Percentiles rank a stretch among this genome's conserved stretches.
phyloP scores from a whole-genome alignment of 2,797 vertebrate genomes.

The Halcyon leucocephala region DNA sequence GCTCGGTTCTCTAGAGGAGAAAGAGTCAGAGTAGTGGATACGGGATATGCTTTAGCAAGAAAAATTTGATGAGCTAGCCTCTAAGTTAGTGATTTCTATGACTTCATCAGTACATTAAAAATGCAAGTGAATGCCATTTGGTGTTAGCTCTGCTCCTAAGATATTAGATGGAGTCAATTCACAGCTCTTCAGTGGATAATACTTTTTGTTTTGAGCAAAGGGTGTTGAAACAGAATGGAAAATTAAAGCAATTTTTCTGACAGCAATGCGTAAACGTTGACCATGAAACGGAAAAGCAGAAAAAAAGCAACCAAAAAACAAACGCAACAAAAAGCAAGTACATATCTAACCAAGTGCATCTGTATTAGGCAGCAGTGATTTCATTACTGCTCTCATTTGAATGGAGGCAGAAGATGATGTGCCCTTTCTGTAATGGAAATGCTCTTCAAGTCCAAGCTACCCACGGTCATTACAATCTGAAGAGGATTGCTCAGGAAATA shows the following conservation, averaged over 20 bases:
- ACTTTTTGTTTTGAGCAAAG: slow-evolving; percentile 54
- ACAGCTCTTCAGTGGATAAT: slow-evolving; percentile 60
- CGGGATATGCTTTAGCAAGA: slow-evolving; percentile 31
- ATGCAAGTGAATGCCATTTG: slow-evolving; percentile 67
- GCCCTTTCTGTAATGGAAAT: slow-evolving; percentile 60
- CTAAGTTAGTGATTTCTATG: slow-evolving; percentile 57
- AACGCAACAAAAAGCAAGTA: background rate
- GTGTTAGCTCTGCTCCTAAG: slow-evolving; percentile 59
- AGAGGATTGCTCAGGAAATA: slow-evolving; percentile 32
- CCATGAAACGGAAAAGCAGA: slow-evolving; percentile 22
- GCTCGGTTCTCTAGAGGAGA: slow-evolving; percentile 21
- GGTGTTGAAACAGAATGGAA: slow-evolving; percentile 67
- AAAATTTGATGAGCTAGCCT: slow-evolving; percentile 21
- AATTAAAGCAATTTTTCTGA: slow-evolving; percentile 70
- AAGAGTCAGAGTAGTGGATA: background rate
- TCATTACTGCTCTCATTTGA: slow-evolving; percentile 60
- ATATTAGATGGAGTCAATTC: slow-evolving; percentile 68
- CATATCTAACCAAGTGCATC: background rate
- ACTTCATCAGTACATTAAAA: slow-evolving; percentile 70
- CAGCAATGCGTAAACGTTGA: slow-evolving; percentile 49
- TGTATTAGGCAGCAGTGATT: slow-evolving; percentile 46
- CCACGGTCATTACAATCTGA: slow-evolving; percentile 33
- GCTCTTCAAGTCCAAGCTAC: slow-evolving; percentile 41
- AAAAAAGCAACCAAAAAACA: background rate
- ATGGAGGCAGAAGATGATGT: slow-evolving; percentile 46